Evolutionary conservation across 2,113 vertebrate species (phyloP), one percentile per base, ranked within the genome.

Genomic region (Ammodytes dubius): DNA sequence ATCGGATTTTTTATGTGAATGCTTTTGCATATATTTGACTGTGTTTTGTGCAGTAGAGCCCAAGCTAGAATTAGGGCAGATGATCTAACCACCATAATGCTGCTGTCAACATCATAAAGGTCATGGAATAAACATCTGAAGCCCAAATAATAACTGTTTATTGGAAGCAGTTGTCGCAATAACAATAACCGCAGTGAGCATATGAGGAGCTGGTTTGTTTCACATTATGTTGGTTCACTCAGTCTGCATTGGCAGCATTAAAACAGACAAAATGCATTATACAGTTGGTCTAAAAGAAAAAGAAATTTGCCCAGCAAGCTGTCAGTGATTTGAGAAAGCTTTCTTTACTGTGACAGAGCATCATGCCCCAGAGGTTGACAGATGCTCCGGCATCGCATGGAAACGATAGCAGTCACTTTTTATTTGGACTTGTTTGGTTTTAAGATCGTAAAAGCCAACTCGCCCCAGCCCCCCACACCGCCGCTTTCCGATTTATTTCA

Each of bases 271-370:
- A 86, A 84, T 83, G 69, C 87, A 82, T 87, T 87, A 69, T 82
- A 87, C 65, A 89, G 60, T 85, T 10, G 7, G 68, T 89, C 81
- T 79, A 82, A 69, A 79, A 53, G 52, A 63, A 47, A 70, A 52
- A 82, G 45, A 74, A 71, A 79, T 80, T 64, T 27, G 70, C 85
- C 79, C 46, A 77, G 81, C 84, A 89, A 86, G 87, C 91, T 89
- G 89, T 89, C 89, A 89, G 77, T 84, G 83, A 89, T 91, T 92
- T 85, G 72, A 87, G 77, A 90, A 80, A 80, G 88, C 90, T 84
- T 81, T 67, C 83, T 93, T 89, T 92, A 92, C 89, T 92, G 86
- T 93, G 92, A 93, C 89, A 93, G 81, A 93, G 84, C 87, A 93
- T 92, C 69, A 84, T 90, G 86, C 87, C 89, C 87, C 88, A 91